Base-by-base conservation (phyloP, 2,888 invertebrate genomes). In the Parnassius glacialis region DNA sequence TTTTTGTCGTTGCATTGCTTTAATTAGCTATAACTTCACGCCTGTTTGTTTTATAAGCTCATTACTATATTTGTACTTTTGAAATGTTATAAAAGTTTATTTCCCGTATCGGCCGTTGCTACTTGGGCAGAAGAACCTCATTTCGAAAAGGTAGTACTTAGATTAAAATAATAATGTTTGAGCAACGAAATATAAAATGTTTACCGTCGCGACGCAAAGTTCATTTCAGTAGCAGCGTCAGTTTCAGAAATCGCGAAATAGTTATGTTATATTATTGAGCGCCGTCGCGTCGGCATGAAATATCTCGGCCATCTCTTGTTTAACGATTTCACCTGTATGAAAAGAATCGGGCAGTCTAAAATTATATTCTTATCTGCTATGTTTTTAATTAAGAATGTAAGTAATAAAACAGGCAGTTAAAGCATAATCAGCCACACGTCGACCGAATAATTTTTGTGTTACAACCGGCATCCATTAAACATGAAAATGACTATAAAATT, bases 401-500 rank as follows among this genome's bases (percentile, higher is more conserved):
- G 57, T 55, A 57, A 64, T 64, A 57, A 57, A 59, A 64, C 57
- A 52, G 48, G 52, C 52, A 47, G 52, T 59, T 64, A 57, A 57
- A 48, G 12, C 25, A 52, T 62, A 53, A 62, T 56, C 52, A 56
- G 25, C 54, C n/a, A 43, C 47, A 53, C 59, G 56, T 57, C 16
- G 13, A 59, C 47, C 51, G 51, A 51, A 59, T 63, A 57, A 53
- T 52, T 60, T 53, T 57, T 34, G 34, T 63, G 54, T 56, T 50
- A 58, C 58, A 44, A 48, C 43, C 48, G 52, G 57, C 53, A 25
- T 43, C 54, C 54, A 55, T 55, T 57, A 55, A 62, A 57, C 57
- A 62, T 34, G 10, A 55, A 59, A 55, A 72, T 74, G 74, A 59
- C 69, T 67, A 74, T 82, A 78, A 81, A 79, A 75, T 74, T 74